Percentiles rank a stretch among this genome's conserved stretches.
Evolutionary conservation across 2,113 vertebrate genomes (phyloP).

Genomic region (Macquaria ambigua): DNA sequence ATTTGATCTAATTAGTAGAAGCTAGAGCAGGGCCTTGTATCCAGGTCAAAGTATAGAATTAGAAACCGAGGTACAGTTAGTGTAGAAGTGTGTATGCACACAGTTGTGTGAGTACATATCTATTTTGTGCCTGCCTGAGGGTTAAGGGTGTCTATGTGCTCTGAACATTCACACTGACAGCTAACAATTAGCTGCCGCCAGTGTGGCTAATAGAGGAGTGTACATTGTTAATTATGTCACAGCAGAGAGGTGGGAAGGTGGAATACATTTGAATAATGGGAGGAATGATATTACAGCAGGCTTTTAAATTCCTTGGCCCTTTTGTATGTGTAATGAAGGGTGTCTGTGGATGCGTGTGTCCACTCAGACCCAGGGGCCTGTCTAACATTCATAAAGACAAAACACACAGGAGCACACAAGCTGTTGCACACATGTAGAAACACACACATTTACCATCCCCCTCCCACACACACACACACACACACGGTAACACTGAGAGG

Average conservation of each 20-base stretch:
- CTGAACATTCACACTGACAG: slow-evolving; percentile 78
- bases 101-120: not conserved
- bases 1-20: slow-evolving; percentile 71
- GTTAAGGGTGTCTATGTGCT: slow-evolving; percentile 63
- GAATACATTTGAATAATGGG: slow-evolving; percentile 84
- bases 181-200: slow-evolving; percentile 81
- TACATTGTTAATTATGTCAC: slow-evolving; percentile 81
- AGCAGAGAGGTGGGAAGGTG: slow-evolving; percentile 78
- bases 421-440: slow-evolving; percentile 32
- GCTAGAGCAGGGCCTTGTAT: slow-evolving; percentile 35
- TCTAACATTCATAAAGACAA: slow-evolving; percentile 51
- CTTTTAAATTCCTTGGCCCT: slow-evolving; percentile 55
- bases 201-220: slow-evolving; percentile 80
- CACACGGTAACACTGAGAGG: slow-evolving; percentile 39
- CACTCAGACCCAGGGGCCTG: slow-evolving; percentile 39
- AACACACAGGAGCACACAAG: slow-evolving; percentile 35
- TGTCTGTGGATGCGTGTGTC: slow-evolving; percentile 50
- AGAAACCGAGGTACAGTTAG: not conserved
- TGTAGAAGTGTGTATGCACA: slow-evolving; percentile 4
- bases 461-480: slow-evolving; percentile 16
- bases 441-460: slow-evolving; percentile 28
- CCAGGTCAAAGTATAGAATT: slow-evolving; percentile 30
- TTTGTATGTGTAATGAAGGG: slow-evolving; percentile 52
- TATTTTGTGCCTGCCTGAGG: slow-evolving; percentile 11
- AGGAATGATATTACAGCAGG: slow-evolving; percentile 60